Conservation (phyloP, 2,888 invertebrate species). For the Cephus rjabovi region DNA sequence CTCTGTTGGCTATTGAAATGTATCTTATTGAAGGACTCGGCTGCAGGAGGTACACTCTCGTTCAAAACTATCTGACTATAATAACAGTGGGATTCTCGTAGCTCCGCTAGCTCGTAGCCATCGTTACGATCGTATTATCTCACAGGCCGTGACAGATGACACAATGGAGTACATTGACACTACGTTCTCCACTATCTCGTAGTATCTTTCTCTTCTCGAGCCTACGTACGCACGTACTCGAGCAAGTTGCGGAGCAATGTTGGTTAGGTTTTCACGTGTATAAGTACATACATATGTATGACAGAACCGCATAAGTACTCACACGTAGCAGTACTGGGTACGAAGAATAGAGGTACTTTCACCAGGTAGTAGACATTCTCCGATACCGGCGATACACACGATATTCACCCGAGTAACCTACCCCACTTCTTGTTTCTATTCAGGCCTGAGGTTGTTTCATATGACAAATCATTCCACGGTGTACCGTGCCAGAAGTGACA, state of each 20-base stretch:
- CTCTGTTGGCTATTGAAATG: neutral
- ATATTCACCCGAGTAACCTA: neutral
- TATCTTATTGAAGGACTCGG: neutral
- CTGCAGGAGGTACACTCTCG: neutral
- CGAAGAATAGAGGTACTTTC: conserved; percentile 44
- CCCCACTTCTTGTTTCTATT: neutral
- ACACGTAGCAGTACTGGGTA: conserved; percentile 16
- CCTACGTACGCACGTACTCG: conserved; percentile 12
- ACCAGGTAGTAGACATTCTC: conserved; percentile 32
- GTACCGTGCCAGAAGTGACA: neutral
- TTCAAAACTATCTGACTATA: neutral
- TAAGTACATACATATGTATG: neutral
- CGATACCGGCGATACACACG: neutral
- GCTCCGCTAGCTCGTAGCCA: neutral
- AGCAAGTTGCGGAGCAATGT: conserved; percentile 10
- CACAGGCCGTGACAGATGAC: conserved; percentile 49
- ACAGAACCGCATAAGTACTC: neutral
- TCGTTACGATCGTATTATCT: conserved; percentile 37
- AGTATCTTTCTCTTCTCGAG: conserved; percentile 34
- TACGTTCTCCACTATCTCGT: conserved; percentile 46
- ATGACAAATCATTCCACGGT: neutral
- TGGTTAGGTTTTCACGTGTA: conserved; percentile 8
- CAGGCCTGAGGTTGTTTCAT: neutral
- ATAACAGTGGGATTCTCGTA: neutral
- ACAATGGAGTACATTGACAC: conserved; percentile 56